Evolutionary conservation across 1,140 invertebrate genomes (phyloP).

Genomic region (Kradibia gibbosae): DNA sequence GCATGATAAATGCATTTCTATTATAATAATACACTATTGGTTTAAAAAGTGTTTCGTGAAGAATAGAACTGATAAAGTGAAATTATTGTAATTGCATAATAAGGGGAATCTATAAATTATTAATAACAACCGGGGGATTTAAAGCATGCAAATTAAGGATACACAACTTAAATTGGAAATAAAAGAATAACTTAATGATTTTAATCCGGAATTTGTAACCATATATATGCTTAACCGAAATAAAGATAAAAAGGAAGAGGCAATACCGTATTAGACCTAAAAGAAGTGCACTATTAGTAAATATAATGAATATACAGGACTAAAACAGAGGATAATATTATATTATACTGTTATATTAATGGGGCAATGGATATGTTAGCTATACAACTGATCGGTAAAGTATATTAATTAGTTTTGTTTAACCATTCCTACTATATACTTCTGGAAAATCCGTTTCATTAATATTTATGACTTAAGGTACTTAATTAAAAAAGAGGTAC

Average conservation of each 20-base stretch:
- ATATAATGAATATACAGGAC: background rate
- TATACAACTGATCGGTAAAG: background rate
- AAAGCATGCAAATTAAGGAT: background rate
- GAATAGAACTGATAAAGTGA: background rate
- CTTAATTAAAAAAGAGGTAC: background rate
- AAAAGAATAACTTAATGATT: background rate
- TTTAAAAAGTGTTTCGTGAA: background rate
- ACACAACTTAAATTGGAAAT: background rate
- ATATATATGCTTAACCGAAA: background rate
- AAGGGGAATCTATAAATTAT: background rate
- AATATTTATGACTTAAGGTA: no score
- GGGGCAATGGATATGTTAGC: background rate
- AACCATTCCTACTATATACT: no score
- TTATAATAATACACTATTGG: no score
- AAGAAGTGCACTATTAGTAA: background rate
- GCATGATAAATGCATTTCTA: no score
- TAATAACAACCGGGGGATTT: background rate
- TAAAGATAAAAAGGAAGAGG: background rate
- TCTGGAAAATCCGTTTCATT: no score
- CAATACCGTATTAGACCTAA: background rate
- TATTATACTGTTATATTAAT: background rate
- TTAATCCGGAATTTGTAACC: background rate
- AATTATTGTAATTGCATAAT: background rate
- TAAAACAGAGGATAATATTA: background rate
- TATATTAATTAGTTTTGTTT: background rate